These are phyloP conservation scores for Amphimallon solstitiale DNA, from an alignment of 2,888 invertebrate genomes.

Conservation along the genomic window DNA sequence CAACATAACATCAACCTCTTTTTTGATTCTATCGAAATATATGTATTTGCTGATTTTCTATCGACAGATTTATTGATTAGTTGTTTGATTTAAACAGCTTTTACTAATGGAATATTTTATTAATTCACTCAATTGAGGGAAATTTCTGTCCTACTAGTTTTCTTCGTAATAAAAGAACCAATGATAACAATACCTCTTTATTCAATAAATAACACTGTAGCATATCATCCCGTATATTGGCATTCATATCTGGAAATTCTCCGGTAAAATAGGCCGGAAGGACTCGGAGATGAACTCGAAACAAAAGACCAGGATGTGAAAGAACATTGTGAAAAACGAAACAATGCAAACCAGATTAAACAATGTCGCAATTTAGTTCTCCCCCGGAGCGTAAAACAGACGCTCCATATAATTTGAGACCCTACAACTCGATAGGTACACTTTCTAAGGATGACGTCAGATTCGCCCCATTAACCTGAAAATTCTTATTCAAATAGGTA, in stretches of 20 bases:
- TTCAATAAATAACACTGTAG: no score
- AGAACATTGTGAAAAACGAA: background rate
- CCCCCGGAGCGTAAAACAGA: background rate
- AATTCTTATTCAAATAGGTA: background rate
- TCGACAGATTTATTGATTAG: no score
- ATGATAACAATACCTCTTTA: no score
- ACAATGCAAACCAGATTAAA: slow-evolving; percentile 16
- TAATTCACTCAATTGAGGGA: no score
- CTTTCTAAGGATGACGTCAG: background rate
- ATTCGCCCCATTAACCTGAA: slow-evolving; percentile 5
- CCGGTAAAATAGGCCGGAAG: background rate
- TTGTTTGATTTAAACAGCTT: no score
- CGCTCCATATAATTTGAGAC: slow-evolving; percentile 3
- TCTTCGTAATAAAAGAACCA: no score
- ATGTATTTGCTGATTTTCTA: no score
- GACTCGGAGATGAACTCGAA: background rate
- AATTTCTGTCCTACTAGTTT: no score
- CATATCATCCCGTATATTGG: no score
- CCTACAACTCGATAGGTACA: background rate
- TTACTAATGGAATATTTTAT: no score
- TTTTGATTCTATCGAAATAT: no score
- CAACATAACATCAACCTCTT: no score
- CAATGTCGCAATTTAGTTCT: slow-evolving; percentile 7
- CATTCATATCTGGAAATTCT: background rate
- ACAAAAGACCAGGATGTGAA: background rate